Conservation (phyloP, 2,113 vertebrate genomes). For the Cynoglossus semilaevis region DNA sequence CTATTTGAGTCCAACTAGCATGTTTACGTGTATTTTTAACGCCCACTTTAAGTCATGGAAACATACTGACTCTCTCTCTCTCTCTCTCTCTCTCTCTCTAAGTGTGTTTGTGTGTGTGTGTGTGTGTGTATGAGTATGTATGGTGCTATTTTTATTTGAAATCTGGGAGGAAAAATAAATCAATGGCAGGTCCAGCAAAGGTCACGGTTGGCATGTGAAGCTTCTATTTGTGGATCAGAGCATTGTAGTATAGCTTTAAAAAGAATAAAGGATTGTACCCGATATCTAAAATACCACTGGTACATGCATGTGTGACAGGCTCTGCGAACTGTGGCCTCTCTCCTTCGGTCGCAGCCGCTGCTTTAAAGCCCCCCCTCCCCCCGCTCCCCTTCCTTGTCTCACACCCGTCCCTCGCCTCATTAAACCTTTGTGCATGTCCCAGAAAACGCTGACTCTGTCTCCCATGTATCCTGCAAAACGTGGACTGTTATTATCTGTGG, state of each 20-base stretch:
- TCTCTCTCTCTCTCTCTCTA: too few relatives aligned
- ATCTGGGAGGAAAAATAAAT: slow-evolving; percentile 41
- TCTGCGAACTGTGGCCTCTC: slow-evolving; percentile 50
- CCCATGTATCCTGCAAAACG: slow-evolving; percentile 48
- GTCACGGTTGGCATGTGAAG: slow-evolving; percentile 58
- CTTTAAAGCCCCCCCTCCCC: slow-evolving; percentile 24
- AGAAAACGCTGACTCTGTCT: slow-evolving; percentile 13
- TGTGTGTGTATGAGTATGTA: slow-evolving; percentile 20
- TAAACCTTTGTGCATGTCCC: slow-evolving; percentile 69
- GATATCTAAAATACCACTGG: slow-evolving; percentile 43
- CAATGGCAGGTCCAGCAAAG: slow-evolving; percentile 26
- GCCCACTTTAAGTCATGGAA: too few relatives aligned
- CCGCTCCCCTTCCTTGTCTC: slow-evolving; percentile 7
- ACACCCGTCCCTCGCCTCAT: slow-evolving; percentile 23
- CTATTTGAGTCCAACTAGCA: too few relatives aligned
- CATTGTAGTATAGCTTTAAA: slow-evolving; percentile 54
- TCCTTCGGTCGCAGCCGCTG: slow-evolving; percentile 41
- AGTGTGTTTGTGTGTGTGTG: slow-evolving; percentile 15
- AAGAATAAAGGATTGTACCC: slow-evolving; percentile 43
- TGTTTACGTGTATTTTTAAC: too few relatives aligned
- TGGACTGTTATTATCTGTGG: slow-evolving; percentile 74
- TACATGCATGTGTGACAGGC: slow-evolving; percentile 60
- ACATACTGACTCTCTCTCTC: neutral
- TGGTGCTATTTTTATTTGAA: slow-evolving; percentile 42
- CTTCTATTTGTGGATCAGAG: slow-evolving; percentile 37